Conservation (phyloP, 2,797 vertebrate species). For the Parauchenoglanis ngamensis region DNA sequence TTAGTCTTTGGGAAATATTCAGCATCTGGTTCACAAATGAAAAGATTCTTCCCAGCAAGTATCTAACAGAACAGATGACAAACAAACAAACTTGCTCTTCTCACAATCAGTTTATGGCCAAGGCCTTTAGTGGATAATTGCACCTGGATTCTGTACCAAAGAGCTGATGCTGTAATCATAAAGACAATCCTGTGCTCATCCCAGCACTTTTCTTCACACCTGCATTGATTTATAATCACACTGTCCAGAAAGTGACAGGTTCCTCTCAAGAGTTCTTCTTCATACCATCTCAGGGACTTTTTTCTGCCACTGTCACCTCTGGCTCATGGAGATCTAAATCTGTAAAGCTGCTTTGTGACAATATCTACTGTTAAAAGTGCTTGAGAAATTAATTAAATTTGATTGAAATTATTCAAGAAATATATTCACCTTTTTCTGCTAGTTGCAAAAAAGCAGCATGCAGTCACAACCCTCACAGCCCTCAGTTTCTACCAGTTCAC, state of each 20-base stretch:
- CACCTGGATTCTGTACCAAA: neutral
- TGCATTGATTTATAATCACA: neutral
- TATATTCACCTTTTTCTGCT: neutral
- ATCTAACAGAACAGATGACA: neutral
- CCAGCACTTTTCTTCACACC: neutral
- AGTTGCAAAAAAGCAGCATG: neutral
- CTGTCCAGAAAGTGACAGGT: neutral
- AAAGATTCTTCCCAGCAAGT: neutral
- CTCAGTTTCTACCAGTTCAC: neutral
- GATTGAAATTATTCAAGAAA: neutral
- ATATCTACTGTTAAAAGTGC: too few species aligned
- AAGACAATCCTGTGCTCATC: neutral
- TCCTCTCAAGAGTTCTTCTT: neutral
- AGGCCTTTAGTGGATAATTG: neutral
- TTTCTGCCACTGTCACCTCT: neutral
- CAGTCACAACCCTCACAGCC: too few species aligned
- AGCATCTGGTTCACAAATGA: neutral
- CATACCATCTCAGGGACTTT: neutral
- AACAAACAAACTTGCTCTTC: neutral
- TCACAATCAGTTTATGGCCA: neutral
- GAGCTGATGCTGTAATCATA: neutral
- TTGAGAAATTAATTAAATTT: neutral
- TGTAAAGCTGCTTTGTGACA: neutral
- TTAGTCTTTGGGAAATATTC: slow-evolving; percentile 4
- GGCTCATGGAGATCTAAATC: neutral